These are phyloP conservation scores for Pegea sp. DNA, from an alignment of 23 tunicate species.

Conservation along the genomic window DNA sequence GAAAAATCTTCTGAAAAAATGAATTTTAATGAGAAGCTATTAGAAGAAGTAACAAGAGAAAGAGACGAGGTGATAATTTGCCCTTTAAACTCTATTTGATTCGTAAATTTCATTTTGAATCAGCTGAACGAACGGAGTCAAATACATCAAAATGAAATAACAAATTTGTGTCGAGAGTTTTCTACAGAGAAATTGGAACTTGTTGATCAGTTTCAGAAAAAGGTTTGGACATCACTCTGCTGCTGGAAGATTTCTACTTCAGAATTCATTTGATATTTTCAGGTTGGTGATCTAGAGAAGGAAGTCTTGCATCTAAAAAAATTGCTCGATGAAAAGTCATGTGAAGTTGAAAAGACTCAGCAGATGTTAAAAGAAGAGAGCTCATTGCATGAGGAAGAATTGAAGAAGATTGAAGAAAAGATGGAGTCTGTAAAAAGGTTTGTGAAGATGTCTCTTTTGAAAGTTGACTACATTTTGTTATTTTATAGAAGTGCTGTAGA, in stretches of 20 bases:
- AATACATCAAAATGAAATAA: too few relatives aligned
- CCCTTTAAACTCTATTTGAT: too few relatives aligned
- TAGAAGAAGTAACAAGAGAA: slow-evolving; percentile 15
- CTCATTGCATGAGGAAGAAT: background rate
- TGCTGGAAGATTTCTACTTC: background rate
- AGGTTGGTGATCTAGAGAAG: background rate
- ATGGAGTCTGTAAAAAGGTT: background rate
- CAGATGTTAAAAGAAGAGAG: background rate
- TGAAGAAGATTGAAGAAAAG: background rate
- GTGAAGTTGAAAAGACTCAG: background rate
- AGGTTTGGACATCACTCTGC: slow-evolving; percentile 4
- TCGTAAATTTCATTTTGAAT: too few relatives aligned
- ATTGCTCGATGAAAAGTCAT: background rate
- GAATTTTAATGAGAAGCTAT: too few relatives aligned
- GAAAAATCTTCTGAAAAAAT: too few relatives aligned
- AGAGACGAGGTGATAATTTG: slow-evolving; percentile 29
- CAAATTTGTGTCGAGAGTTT: slow-evolving; percentile 63
- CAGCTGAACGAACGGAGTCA: too few relatives aligned
- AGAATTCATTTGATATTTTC: too few relatives aligned
- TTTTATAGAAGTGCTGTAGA: too few relatives aligned
- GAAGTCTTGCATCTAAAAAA: background rate
- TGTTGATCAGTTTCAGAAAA: slow-evolving; percentile 9
- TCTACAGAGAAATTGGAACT: slow-evolving; percentile 46
- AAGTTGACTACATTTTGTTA: too few relatives aligned
- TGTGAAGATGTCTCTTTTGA: too few relatives aligned